Evolutionary conservation across 1,140 invertebrate species (phyloP), one percentile per base, ranked within the genome.

Genomic region (Ditylenchus dipsaci): DNA sequence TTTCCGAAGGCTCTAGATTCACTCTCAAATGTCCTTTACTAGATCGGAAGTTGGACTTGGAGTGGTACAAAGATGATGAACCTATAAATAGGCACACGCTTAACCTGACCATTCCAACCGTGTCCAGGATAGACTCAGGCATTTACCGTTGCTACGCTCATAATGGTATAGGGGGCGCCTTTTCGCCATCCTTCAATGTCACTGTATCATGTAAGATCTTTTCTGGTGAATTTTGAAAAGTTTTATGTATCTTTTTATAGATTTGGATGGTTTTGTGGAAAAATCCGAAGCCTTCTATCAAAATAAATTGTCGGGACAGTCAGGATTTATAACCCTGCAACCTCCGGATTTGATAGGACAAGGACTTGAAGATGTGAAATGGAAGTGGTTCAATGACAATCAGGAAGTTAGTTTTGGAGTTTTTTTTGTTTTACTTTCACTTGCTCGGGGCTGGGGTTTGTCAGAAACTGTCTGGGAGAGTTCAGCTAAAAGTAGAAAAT

Each of bases 171-270:
- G 67, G 67, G 17, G 61, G 61, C 13, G 47, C 64, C 7, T 65
- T 70, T 59, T 69, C 67, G 1, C 62, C 67, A 26, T 26, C 57
- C 27, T 21, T 69, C 17, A 65, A 69, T 59, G 67, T 68, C 19
- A 69, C 65, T 21, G 67, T 69, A 29, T 29, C 53, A 29, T 69
- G 67, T 69, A 17, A 69, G 67, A 47, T 19, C 5, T 49, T 53
- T 27, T 61, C 29, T 61, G 13, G 3, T 30, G 38, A 5, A 8
- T 26, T 59, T 59, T 11, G 21, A 23, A 23, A 21, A 13, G 29
- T 5, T 19, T 21, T 30, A 33, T 33, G n/a, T n/a, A n/a, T n/a
- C n/a, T 33, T 33, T 61, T 53, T 53, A 21, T 7, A 53, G 56
- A 67, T 11, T n/a, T 59, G 5, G 23, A 59, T 56, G 56, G 56